Evolutionary conservation across 2,113 vertebrate species (phyloP).

Genomic region (Odontophorus gujanensis): DNA sequence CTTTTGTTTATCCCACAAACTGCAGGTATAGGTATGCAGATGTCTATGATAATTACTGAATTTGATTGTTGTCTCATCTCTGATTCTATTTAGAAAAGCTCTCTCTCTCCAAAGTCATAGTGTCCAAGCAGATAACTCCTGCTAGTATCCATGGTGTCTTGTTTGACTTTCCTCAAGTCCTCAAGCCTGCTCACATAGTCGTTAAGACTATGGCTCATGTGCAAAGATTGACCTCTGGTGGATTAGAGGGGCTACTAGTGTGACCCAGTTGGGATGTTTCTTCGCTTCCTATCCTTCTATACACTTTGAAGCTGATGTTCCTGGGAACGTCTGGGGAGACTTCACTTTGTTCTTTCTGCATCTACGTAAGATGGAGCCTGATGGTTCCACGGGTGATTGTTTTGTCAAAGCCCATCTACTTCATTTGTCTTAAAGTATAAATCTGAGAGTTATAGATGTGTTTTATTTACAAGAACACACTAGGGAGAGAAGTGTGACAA

Average conservation of each 20-base stretch:
- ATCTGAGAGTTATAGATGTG: not conserved
- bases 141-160: not conserved
- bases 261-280: not conserved
- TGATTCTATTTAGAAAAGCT: not conserved
- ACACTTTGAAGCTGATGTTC: not conserved
- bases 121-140: not conserved
- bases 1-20: not conserved
- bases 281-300: not conserved
- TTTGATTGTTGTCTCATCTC: not conserved
- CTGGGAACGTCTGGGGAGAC: not conserved
- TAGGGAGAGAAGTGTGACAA: not conserved
- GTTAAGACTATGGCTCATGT: not conserved
- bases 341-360: not conserved
- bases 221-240: slow-evolving; percentile 24
- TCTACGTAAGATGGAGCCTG: not conserved
- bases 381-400: not conserved
- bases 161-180: not conserved
- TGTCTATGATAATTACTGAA: not conserved
- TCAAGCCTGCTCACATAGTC: not conserved
- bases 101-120: not conserved
- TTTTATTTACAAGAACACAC: not conserved
- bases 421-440: not conserved
- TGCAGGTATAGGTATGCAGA: not conserved
- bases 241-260: not conserved
- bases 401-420: not conserved